A percentile compares a stretch with the other conserved stretches of the same genome.
Conservation (phyloP, 2,888 invertebrate genomes). For the Lasioglossum villosulum region DNA sequence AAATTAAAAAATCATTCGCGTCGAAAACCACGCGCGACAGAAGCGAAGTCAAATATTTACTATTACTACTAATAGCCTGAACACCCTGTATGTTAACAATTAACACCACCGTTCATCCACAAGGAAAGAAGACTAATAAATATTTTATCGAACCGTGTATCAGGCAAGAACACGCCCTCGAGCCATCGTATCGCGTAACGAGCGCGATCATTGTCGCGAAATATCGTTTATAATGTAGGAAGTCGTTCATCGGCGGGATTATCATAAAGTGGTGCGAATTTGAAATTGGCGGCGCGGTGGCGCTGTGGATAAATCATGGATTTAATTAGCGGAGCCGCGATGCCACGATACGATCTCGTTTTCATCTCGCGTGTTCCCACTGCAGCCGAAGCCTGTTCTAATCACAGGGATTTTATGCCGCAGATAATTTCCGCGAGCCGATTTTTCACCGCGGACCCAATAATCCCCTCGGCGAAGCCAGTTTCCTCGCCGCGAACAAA, state of each 20-base stretch:
- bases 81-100: too few relatives aligned
- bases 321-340: constrained; percentile 60
- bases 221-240: not conserved
- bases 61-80: too few relatives aligned
- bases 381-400: constrained; percentile 29
- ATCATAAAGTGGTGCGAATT: constrained; percentile 11
- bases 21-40: too few relatives aligned
- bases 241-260: constrained; percentile 30
- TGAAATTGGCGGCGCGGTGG: not conserved
- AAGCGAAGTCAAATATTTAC: too few relatives aligned
- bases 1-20: too few relatives aligned
- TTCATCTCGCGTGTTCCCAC: constrained; percentile 42
- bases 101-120: too few relatives aligned
- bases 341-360: constrained; percentile 62
- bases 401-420: constrained; percentile 52
- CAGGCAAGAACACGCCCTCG: not conserved
- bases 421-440: constrained; percentile 27
- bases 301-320: constrained; percentile 57
- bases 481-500: constrained; percentile 51
- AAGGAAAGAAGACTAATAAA: not conserved
- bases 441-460: constrained; percentile 30
- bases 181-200: not conserved
- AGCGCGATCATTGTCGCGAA: not conserved
- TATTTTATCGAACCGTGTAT: not conserved
- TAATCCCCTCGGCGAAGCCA: constrained; percentile 47